phyloP scores from a whole-genome alignment of 2,113 vertebrate genomes.

The Hassar affinis region DNA sequence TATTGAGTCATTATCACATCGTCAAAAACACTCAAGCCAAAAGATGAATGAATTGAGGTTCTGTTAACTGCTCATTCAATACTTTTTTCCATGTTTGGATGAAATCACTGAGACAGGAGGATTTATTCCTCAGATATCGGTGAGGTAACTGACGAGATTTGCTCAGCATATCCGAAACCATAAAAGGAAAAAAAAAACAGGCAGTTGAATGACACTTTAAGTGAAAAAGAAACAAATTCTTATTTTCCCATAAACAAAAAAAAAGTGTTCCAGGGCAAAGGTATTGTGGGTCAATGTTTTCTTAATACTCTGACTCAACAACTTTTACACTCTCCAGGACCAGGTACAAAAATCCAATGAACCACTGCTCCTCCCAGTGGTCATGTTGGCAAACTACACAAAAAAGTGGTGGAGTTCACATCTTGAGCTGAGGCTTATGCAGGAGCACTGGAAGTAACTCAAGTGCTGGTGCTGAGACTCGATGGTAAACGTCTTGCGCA shows the following conservation, averaged over 20 bases:
- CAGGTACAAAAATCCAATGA: constrained; percentile 9
- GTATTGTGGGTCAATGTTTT: constrained; percentile 17
- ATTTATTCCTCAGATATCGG: constrained; percentile 1
- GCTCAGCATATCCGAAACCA: constrained; percentile 16
- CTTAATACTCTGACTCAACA: not conserved
- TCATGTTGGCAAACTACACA: constrained; percentile 34
- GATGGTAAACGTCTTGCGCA: constrained; percentile 33
- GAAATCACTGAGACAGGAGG: constrained; percentile 20
- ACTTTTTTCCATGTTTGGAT: constrained; percentile 32
- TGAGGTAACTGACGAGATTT: constrained; percentile 10
- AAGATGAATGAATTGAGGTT: constrained; percentile 9
- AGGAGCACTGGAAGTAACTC: not conserved
- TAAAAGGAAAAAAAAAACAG: not conserved
- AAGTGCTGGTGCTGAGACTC: constrained; percentile 35
- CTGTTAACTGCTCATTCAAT: constrained; percentile 16
- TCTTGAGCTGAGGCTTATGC: constrained; percentile 13
- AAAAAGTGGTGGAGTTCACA: constrained; percentile 8
- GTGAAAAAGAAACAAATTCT: constrained; percentile 34
- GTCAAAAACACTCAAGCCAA: not conserved
- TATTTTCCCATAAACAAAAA: constrained; percentile 16
- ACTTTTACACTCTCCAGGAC: not conserved
- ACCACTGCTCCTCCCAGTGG: constrained; percentile 23
- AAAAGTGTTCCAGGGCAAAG: constrained; percentile 24
- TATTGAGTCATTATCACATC: not conserved
- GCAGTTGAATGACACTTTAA: constrained; percentile 41